A percentile compares a stretch with the other conserved stretches of the same genome.
Conservation (phyloP, 2,888 invertebrate species). For the Agelastica alni region DNA sequence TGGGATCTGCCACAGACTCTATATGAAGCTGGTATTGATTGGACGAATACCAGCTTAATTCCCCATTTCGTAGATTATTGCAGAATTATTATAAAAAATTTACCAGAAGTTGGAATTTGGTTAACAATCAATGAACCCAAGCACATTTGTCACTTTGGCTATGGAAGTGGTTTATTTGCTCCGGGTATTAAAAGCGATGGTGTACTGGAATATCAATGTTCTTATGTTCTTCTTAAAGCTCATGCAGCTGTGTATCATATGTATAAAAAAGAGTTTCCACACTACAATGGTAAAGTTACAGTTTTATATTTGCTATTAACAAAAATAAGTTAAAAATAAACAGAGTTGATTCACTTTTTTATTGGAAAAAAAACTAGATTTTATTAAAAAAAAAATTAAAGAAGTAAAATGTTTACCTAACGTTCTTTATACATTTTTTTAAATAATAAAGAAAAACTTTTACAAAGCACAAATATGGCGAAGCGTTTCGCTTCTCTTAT, state of each 20-base stretch:
- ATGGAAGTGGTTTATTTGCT: conserved; percentile 60
- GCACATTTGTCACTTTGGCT: conserved; percentile 54
- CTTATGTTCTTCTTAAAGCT: conserved; percentile 66
- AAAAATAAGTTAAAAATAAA: too few relatives aligned
- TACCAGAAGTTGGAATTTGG: conserved; percentile 55
- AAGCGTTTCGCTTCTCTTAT: too few relatives aligned
- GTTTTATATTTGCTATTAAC: too few relatives aligned
- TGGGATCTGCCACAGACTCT: conserved; percentile 35
- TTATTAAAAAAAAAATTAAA: too few relatives aligned
- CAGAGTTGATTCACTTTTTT: too few relatives aligned
- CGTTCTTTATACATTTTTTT: too few relatives aligned
- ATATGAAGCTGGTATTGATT: conserved; percentile 60
- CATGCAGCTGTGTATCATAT: conserved; percentile 69
- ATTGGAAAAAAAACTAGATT: too few relatives aligned
- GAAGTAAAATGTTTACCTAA: too few relatives aligned
- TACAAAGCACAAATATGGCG: too few relatives aligned
- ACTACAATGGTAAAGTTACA: conserved; percentile 50
- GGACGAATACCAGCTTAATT: conserved; percentile 64
- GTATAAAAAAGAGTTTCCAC: conserved; percentile 63
- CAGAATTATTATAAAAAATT: conserved; percentile 57
- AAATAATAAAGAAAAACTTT: too few relatives aligned
- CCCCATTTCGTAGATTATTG: conserved; percentile 65
- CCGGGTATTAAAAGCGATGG: conserved; percentile 62
- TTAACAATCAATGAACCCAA: conserved; percentile 70
- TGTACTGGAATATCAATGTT: conserved; percentile 66